phyloP scores from a whole-genome alignment of 1,140 invertebrate genomes.

The Himalopsyche phryganea region DNA sequence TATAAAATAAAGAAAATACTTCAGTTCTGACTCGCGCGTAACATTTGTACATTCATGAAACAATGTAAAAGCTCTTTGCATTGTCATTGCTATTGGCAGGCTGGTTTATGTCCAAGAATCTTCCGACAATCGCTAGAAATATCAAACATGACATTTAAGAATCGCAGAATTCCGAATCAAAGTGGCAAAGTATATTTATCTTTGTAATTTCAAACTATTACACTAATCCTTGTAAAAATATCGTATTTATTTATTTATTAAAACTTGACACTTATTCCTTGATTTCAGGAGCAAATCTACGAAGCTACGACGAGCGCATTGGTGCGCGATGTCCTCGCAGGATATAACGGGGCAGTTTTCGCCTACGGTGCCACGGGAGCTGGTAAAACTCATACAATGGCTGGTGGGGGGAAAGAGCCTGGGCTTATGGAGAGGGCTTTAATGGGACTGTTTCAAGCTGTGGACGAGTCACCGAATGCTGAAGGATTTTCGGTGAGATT shows the following conservation, averaged over 20 bases:
- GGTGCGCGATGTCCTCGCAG: slow-evolving; percentile 83
- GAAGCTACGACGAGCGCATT: slow-evolving; percentile 75
- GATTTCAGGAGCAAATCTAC: slow-evolving; percentile 80
- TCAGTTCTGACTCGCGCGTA: too few relatives aligned
- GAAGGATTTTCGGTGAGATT: slow-evolving; percentile 58
- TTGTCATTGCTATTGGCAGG: too few relatives aligned
- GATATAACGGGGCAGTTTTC: slow-evolving; percentile 95
- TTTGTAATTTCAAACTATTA: too few relatives aligned
- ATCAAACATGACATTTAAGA: too few relatives aligned
- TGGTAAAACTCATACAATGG: slow-evolving; percentile 91
- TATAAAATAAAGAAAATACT: too few relatives aligned
- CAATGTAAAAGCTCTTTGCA: too few relatives aligned
- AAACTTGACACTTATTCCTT: too few relatives aligned
- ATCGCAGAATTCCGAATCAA: too few relatives aligned
- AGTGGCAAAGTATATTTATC: too few relatives aligned
- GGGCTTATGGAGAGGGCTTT: slow-evolving; percentile 87
- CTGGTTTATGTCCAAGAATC: too few relatives aligned
- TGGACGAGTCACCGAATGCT: slow-evolving; percentile 51
- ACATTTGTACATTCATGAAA: too few relatives aligned
- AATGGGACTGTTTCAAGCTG: slow-evolving; percentile 76
- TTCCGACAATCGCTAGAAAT: too few relatives aligned
- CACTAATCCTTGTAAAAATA: background rate
- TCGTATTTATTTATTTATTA: slow-evolving; percentile 22
- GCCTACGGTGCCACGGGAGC: slow-evolving; percentile 94
- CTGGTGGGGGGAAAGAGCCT: slow-evolving; percentile 67